Percentiles rank a stretch among this genome's conserved stretches.
phyloP scores from a whole-genome alignment of 2,113 vertebrate species.

The Colius striatus region DNA sequence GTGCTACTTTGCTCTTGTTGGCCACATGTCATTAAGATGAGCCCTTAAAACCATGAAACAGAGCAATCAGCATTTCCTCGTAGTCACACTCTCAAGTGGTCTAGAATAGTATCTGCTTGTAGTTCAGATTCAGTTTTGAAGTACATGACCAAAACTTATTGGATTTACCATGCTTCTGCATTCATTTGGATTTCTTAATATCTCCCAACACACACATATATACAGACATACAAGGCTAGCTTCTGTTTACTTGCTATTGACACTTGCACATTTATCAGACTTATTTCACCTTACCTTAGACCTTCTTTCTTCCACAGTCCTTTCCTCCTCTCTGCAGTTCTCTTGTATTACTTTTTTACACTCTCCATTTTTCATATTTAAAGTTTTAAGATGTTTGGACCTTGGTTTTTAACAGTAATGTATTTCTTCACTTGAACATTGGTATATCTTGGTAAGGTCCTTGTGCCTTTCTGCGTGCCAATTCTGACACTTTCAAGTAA shows the following conservation, averaged over 20 bases:
- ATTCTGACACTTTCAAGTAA: constrained; percentile 39
- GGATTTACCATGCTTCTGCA: neutral
- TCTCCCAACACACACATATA: neutral
- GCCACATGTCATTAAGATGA: neutral
- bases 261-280: constrained; percentile 38
- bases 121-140: neutral
- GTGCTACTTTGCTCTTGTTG: neutral
- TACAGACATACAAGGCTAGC: neutral
- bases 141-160: neutral
- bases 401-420: constrained; percentile 39
- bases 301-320: constrained; percentile 22
- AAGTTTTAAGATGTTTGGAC: constrained; percentile 61
- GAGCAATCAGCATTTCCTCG: neutral
- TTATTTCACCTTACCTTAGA: constrained; percentile 22
- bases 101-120: rapidly evolving
- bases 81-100: neutral
- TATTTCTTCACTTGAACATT: constrained; percentile 48
- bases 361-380: constrained; percentile 64
- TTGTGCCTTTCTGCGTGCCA: neutral
- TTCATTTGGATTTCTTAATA: neutral
- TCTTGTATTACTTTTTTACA: constrained; percentile 57
- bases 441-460: neutral
- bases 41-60: neutral
- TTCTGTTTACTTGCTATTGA: constrained; percentile 39
- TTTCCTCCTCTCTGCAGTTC: constrained; percentile 15